Conservation (phyloP, 2,113 vertebrate species). For the Tupaia chinensis region DNA sequence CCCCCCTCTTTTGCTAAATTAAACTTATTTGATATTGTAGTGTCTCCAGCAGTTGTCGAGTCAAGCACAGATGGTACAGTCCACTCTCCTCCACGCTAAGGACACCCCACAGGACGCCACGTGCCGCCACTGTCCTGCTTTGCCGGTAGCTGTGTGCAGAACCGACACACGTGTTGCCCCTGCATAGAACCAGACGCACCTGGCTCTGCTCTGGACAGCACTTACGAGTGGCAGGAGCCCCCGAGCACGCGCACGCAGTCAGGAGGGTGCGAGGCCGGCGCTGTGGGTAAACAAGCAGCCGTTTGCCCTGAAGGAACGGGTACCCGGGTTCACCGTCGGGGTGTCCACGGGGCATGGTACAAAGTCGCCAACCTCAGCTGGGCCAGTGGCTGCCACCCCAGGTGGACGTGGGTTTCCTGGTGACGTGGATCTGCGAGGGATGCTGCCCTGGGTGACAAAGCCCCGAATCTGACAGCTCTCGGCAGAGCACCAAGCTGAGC, state of each 20-base stretch:
- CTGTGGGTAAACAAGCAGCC: no score
- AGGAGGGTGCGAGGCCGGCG: no score
- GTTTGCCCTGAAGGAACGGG: no score
- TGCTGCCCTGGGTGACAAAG: background rate
- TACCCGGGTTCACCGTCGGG: background rate
- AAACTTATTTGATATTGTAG: background rate
- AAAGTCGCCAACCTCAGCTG: background rate
- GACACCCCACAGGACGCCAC: no score
- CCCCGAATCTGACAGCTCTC: background rate
- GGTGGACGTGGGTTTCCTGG: background rate
- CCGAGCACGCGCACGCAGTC: background rate
- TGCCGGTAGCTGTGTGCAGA: background rate
- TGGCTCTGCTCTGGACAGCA: background rate
- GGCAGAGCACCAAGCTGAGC: background rate
- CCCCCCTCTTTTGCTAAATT: background rate
- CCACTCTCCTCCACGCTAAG: no score
- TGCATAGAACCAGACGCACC: background rate
- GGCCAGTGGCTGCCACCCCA: fast-evolving
- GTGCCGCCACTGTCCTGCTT: no score
- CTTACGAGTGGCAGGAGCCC: no score
- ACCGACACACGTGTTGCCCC: no score
- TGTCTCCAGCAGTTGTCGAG: background rate
- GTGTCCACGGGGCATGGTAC: fast-evolving
- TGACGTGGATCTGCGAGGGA: background rate
- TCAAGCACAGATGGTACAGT: no score